A percentile compares a stretch with the other conserved stretches of the same genome.
Evolutionary conservation across 1,140 invertebrate genomes (phyloP).

Genomic region (Sarcophaga peregrina): DNA sequence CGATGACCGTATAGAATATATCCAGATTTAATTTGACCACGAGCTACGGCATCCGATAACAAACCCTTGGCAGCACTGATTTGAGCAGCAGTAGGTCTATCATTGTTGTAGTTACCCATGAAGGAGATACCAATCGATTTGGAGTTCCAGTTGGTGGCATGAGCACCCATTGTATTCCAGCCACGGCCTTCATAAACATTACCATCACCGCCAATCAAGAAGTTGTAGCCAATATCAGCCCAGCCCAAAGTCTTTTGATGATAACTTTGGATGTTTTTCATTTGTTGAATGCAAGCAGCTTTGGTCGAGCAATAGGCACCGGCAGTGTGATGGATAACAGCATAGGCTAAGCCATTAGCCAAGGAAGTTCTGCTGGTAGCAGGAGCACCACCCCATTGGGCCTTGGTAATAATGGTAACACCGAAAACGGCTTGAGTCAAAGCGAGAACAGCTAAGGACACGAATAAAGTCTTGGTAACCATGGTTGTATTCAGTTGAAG

Average conservation of each 20-base stretch:
- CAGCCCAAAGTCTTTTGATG: conserved; percentile 73
- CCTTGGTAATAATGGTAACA: conserved; percentile 68
- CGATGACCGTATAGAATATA: conserved; percentile 78
- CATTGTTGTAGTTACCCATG: conserved; percentile 70
- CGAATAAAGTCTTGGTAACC: conserved; percentile 35
- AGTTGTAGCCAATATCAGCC: conserved; percentile 78
- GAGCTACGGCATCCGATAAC: conserved; percentile 72
- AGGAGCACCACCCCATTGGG: conserved; percentile 73
- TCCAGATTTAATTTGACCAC: conserved; percentile 70
- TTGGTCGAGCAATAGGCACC: conserved; percentile 69
- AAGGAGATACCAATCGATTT: conserved; percentile 76
- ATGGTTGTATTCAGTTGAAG: neutral
- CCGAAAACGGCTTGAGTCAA: conserved; percentile 54
- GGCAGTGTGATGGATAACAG: conserved; percentile 81
- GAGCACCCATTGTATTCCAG: conserved; percentile 76
- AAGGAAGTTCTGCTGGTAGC: conserved; percentile 67
- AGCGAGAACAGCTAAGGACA: conserved; percentile 52
- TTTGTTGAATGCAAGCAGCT: conserved; percentile 68
- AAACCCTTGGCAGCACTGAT: conserved; percentile 70
- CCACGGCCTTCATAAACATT: conserved; percentile 77
- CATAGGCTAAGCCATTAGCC: conserved; percentile 73
- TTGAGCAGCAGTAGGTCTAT: conserved; percentile 55
- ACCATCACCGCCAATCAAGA: conserved; percentile 70
- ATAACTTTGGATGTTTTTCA: conserved; percentile 71
- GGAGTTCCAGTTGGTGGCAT: conserved; percentile 75